Evolutionary conservation across 2,113 vertebrate genomes (phyloP).

Genomic region (Haemorhous mexicanus): DNA sequence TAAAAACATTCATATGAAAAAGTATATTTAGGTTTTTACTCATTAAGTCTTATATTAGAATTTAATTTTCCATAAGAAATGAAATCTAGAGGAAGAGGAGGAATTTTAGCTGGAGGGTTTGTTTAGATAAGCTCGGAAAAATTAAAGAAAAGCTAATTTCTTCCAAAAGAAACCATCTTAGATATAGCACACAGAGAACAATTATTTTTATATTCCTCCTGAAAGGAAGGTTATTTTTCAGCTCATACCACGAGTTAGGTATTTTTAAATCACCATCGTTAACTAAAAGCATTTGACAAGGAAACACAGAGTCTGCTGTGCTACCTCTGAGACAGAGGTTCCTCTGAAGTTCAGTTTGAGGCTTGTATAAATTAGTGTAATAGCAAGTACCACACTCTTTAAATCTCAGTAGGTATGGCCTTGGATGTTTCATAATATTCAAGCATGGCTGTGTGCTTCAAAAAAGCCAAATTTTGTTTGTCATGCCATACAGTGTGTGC

Average conservation of each 20-base stretch:
- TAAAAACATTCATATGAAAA: background rate
- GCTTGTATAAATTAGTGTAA: background rate
- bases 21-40: background rate
- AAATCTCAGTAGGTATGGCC: background rate
- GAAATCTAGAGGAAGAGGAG: background rate
- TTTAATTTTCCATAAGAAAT: background rate
- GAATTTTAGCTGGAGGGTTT: background rate
- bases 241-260: background rate
- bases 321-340: constrained; percentile 10
- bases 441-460: background rate
- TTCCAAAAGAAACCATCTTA: background rate
- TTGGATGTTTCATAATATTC: background rate
- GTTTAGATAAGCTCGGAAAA: background rate
- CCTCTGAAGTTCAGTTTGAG: background rate
- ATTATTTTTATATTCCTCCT: background rate
- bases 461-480: background rate
- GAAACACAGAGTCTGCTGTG: background rate
- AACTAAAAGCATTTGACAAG: background rate
- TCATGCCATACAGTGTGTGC: background rate
- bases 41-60: background rate
- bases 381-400: background rate
- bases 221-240: background rate
- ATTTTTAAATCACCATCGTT: background rate
- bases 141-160: background rate
- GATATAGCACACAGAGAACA: background rate